Conservation (phyloP, 1,140 invertebrate species). For the Vanessa tameamea region DNA sequence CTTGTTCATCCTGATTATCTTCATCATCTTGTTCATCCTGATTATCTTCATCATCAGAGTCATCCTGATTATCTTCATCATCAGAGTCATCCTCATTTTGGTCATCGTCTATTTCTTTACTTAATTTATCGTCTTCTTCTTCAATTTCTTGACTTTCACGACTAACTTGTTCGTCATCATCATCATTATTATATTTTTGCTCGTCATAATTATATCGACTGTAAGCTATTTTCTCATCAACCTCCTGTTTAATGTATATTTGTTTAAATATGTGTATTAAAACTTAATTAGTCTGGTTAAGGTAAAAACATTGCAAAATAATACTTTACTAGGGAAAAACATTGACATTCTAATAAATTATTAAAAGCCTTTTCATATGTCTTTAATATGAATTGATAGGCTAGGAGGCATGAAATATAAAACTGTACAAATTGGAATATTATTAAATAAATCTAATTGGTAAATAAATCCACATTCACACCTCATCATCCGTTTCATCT, state of each 20-base stretch:
- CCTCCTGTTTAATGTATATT: conserved; percentile 20
- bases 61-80: conserved; percentile 38
- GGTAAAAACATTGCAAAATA: not conserved
- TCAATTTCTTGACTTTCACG: conserved; percentile 62
- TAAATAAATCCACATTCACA: conserved; percentile 8
- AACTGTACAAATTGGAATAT: not conserved
- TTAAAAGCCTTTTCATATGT: conserved; percentile 3
- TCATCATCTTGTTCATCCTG: conserved; percentile 64
- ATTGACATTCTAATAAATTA: not conserved
- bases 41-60: conserved; percentile 78
- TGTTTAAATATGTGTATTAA: not conserved
- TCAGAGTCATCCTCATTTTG: conserved; percentile 45
- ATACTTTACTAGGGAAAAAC: not conserved
- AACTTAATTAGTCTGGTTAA: not conserved
- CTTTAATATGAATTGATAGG: conserved; percentile 2
- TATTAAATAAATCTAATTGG: not conserved
- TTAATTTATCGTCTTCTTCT: conserved; percentile 77
- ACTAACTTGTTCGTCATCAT: conserved; percentile 59
- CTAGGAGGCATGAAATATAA: not conserved
- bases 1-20: conserved; percentile 47
- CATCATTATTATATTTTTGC: conserved; percentile 60
- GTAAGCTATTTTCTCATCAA: conserved; percentile 24
- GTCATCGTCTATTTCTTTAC: conserved; percentile 78
- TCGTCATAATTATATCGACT: conserved; percentile 45
- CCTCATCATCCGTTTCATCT: conserved; percentile 29